These are phyloP conservation scores for Polypedilum pembai DNA, from an alignment of 1,140 invertebrate species.

Conservation along the genomic window DNA sequence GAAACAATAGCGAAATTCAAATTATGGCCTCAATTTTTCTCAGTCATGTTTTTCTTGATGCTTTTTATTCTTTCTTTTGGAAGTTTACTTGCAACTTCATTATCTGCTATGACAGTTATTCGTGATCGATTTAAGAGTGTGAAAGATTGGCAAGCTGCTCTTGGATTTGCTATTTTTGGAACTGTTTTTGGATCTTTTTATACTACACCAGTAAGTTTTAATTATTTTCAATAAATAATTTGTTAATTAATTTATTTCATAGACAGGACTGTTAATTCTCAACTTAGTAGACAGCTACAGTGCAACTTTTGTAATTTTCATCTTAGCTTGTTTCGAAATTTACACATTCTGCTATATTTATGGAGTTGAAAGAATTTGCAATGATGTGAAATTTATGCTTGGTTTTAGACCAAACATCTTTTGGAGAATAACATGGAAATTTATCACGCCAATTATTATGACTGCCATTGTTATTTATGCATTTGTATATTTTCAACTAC, in stretches of 20 bases:
- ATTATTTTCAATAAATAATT: not conserved
- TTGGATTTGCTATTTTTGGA: slow-evolving; percentile 49
- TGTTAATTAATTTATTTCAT: not conserved
- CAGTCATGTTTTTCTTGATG: slow-evolving; percentile 85
- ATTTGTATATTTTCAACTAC: not conserved
- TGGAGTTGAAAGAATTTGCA: slow-evolving; percentile 56
- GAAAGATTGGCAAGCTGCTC: slow-evolving; percentile 54
- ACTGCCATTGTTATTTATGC: slow-evolving; percentile 31
- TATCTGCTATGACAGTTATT: slow-evolving; percentile 58
- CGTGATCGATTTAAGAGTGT: slow-evolving; percentile 60
- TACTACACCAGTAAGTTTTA: slow-evolving; percentile 54
- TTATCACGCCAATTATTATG: slow-evolving; percentile 66
- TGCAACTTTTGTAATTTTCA: slow-evolving; percentile 68
- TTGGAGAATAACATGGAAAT: slow-evolving; percentile 75
- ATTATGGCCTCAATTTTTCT: slow-evolving; percentile 69
- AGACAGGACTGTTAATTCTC: slow-evolving; percentile 71
- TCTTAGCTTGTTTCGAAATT: slow-evolving; percentile 65
- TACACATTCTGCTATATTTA: slow-evolving; percentile 67
- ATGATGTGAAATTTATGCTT: slow-evolving; percentile 68
- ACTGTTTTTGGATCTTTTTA: slow-evolving; percentile 66
- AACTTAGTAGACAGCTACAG: slow-evolving; percentile 79
- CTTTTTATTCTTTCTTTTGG: slow-evolving; percentile 70
- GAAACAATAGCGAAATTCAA: slow-evolving; percentile 79
- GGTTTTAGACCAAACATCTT: slow-evolving; percentile 59
- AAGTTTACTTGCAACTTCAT: slow-evolving; percentile 60